phyloP scores from a whole-genome alignment of 2,888 invertebrate genomes.

The Cyclophora albipunctata region DNA sequence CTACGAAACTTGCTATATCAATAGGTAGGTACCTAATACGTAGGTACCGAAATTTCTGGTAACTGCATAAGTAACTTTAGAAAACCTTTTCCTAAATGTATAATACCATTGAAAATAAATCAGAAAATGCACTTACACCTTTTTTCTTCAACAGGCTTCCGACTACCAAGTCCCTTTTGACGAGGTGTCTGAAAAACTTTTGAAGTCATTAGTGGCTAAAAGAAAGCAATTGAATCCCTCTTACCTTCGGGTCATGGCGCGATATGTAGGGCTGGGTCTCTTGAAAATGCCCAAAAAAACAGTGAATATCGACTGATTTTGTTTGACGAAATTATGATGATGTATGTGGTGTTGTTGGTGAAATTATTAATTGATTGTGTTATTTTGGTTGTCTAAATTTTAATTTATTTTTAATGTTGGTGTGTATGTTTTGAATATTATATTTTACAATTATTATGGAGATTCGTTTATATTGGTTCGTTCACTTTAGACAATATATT shows the following conservation, averaged over 20 bases:
- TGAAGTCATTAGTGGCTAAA: conserved; percentile 52
- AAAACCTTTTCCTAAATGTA: too few relatives aligned
- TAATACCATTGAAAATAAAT: too few relatives aligned
- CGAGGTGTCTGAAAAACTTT: conserved; percentile 45
- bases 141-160: conserved; percentile 40
- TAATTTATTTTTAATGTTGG: background rate
- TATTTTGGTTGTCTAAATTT: background rate
- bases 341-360: background rate
- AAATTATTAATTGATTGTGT: background rate
- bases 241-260: conserved; percentile 64
- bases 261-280: conserved; percentile 62
- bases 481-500: too few relatives aligned
- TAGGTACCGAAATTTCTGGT: too few relatives aligned
- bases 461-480: too few relatives aligned
- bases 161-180: conserved; percentile 59
- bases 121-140: too few relatives aligned
- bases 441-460: too few relatives aligned
- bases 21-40: too few relatives aligned
- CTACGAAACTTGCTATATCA: too few relatives aligned
- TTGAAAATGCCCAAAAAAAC: conserved; percentile 35
- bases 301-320: conserved; percentile 1
- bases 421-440: too few relatives aligned
- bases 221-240: conserved; percentile 60
- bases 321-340: conserved; percentile 8
- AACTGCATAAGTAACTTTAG: too few relatives aligned